These are phyloP conservation scores for Druon quercuslanigerum DNA, from an alignment of 1,140 invertebrate species.

Conservation along the genomic window DNA sequence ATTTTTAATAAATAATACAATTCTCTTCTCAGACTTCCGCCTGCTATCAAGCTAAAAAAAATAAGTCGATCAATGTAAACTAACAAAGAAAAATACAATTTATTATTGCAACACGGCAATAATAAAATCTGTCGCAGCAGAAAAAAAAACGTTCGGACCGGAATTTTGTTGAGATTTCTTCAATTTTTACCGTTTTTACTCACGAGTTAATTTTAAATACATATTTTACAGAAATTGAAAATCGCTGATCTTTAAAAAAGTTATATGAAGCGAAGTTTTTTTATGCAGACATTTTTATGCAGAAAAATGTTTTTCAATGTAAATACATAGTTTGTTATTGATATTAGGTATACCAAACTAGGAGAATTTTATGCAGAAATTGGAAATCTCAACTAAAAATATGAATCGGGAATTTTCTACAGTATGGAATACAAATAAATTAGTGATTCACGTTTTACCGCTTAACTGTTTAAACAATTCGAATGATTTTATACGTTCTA, in stretches of 20 bases:
- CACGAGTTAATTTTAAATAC: not conserved
- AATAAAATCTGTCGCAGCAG: slow-evolving; percentile 35
- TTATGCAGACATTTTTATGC: too few relatives aligned
- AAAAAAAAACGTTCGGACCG: slow-evolving; percentile 12
- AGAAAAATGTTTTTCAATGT: too few relatives aligned
- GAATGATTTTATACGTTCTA: too few relatives aligned
- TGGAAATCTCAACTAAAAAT: not conserved
- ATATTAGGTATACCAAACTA: slow-evolving; percentile 32
- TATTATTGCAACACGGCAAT: not conserved
- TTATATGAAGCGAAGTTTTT: slow-evolving; percentile 2
- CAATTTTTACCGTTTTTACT: not conserved
- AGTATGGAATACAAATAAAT: not conserved
- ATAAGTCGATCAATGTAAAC: slow-evolving; percentile 35
- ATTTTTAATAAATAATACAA: slow-evolving; percentile 54
- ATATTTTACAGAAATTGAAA: slow-evolving; percentile 28
- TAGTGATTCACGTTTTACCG: too few relatives aligned
- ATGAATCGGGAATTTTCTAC: slow-evolving; percentile 8
- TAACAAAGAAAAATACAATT: slow-evolving; percentile 36
- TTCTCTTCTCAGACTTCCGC: slow-evolving; percentile 37
- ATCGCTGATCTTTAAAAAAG: slow-evolving; percentile 35
- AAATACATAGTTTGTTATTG: not conserved
- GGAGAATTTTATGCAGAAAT: too few relatives aligned
- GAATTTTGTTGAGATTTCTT: slow-evolving; percentile 1
- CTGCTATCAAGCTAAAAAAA: slow-evolving; percentile 24
- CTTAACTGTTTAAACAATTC: too few relatives aligned